Evolutionary conservation across 2,888 invertebrate species (phyloP).

Genomic region (Oxystoma pomonae): DNA sequence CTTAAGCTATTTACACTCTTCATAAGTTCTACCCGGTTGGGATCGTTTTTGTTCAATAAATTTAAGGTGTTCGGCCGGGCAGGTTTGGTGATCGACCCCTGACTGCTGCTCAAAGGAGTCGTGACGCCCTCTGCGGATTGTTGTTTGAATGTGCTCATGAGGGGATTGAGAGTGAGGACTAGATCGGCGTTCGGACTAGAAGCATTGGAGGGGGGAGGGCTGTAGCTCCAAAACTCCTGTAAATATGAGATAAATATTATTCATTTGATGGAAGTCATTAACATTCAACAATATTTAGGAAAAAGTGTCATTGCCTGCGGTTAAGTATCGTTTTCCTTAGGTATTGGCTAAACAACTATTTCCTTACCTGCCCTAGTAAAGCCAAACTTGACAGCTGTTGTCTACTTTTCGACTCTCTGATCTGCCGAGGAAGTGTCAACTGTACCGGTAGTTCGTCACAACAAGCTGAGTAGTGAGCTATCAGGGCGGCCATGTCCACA

Average conservation of each 20-base stretch:
- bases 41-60: constrained; percentile 56
- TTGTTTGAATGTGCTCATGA: constrained; percentile 69
- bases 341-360: background rate
- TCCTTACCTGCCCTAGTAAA: constrained; percentile 67
- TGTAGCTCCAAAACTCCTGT: constrained; percentile 73
- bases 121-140: constrained; percentile 47
- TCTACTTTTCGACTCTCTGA: constrained; percentile 83
- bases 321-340: too few species aligned
- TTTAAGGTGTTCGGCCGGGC: constrained; percentile 81
- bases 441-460: constrained; percentile 93
- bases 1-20: constrained; percentile 33
- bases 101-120: constrained; percentile 46
- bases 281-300: too few species aligned
- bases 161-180: constrained; percentile 73
- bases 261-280: too few species aligned
- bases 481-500: constrained; percentile 86
- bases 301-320: too few species aligned
- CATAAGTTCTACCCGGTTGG: constrained; percentile 28
- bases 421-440: constrained; percentile 77
- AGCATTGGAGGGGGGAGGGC: constrained; percentile 42
- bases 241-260: too few species aligned
- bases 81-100: constrained; percentile 54
- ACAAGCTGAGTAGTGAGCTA: constrained; percentile 91
- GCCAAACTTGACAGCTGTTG: constrained; percentile 89
- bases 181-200: constrained; percentile 60